Base-by-base conservation (phyloP, 1,140 invertebrate genomes). In the Parapsyche elsis region DNA sequence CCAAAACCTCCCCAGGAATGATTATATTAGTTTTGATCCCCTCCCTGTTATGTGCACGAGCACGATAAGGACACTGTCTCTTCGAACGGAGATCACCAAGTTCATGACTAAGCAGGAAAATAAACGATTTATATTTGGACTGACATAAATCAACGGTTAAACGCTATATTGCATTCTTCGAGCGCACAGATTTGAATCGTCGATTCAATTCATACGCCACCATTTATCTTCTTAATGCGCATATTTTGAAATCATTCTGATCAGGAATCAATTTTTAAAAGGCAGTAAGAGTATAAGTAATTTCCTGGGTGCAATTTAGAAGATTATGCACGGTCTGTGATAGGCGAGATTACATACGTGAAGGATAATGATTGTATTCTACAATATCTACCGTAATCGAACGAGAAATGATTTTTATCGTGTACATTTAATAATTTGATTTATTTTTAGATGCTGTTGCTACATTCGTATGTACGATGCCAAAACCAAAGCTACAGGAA, bases 31-130 rank as follows among this genome's bases (percentile, higher is more conserved):
- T 73, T 73, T 46, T 24, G 14, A 73, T 12, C 71, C 71, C 24
- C 71, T 9, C 45, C 19, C 71, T 5, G 9, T 16, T 30, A 73
- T 46, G 44, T 24, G 12, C 19, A 23, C 44, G 71, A 46, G 5
- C 14, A 24, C 14, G 71, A 73, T 73, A 73, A 73, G 71, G 71
- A 73, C 45, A 38, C 19, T 73, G 44, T 73, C 71, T 73, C 71
- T 73, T 46, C 16, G 19, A 19, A n/a, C n/a, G n/a, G n/a, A n/a
- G n/a, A 71, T 71, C 26, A 14, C 9, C 21, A 14, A 67, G 45
- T 23, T 73, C 30, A 24, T 73, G 71, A 73, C 71, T 73, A 49
- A 49, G 71, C 71, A 46, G 24, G 7, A 73, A 73, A 38, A 73
- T 67, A 30, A 26, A 67, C 64, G 64, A 67, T 67, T 67, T 67